Evolutionary conservation across 1,140 invertebrate species (phyloP).

Genomic region (Aethina tumida): DNA sequence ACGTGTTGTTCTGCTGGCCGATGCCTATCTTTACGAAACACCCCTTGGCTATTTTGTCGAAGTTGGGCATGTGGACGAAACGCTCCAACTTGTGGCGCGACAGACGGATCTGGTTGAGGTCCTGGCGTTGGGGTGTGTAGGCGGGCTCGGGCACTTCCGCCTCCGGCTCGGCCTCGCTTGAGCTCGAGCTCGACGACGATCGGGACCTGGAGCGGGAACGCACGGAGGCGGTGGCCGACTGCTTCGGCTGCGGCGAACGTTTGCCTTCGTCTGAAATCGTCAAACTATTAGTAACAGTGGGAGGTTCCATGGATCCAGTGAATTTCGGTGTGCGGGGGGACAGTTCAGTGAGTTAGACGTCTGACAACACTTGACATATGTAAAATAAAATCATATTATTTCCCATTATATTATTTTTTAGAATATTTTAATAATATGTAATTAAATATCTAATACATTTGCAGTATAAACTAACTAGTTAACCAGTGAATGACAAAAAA

Average conservation of each 20-base stretch:
- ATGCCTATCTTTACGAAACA: slow-evolving; percentile 96
- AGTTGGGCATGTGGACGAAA: slow-evolving; percentile 94
- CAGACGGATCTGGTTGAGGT: slow-evolving; percentile 79
- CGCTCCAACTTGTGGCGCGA: slow-evolving; percentile 89
- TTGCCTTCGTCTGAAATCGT: slow-evolving; percentile 11
- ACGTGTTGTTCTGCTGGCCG: slow-evolving; percentile 73
- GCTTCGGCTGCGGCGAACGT: slow-evolving; percentile 3
- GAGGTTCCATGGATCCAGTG: no score
- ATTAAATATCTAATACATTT: no score
- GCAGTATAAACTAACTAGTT: no score
- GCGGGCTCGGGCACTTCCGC: slow-evolving; percentile 25
- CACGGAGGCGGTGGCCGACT: slow-evolving; percentile 27
- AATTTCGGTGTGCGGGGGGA: no score
- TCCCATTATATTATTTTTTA: background rate
- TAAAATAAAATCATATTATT: no score
- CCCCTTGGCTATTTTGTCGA: slow-evolving; percentile 77
- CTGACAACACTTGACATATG: no score
- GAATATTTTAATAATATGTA: no score
- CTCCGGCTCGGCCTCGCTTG: slow-evolving; percentile 35
- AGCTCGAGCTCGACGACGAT: slow-evolving; percentile 28
- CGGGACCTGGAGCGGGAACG: slow-evolving; percentile 14
- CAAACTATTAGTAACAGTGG: no score
- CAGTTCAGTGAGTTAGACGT: no score
- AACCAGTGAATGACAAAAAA: no score
- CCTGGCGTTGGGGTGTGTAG: slow-evolving; percentile 53